Evolutionary conservation across 2,113 vertebrate species (phyloP).

Genomic region (Xyliphius kryptos): DNA sequence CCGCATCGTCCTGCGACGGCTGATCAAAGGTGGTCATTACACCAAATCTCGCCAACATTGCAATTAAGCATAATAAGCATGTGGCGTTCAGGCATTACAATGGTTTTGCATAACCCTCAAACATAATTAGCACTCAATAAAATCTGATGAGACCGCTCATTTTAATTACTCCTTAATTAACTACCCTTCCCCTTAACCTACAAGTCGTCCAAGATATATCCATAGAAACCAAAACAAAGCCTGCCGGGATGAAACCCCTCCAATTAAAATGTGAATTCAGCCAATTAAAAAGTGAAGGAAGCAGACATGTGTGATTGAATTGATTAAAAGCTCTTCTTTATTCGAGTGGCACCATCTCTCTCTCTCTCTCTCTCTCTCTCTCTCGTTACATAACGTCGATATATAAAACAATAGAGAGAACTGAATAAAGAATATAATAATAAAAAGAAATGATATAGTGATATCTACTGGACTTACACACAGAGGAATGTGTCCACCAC

Average conservation of each 20-base stretch:
- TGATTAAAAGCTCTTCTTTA: not conserved
- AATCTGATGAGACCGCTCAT: slow-evolving; percentile 1
- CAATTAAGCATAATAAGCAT: slow-evolving; percentile 4
- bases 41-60: not conserved
- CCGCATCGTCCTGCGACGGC: too few relatives aligned
- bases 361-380: too few relatives aligned
- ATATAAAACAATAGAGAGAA: too few relatives aligned
- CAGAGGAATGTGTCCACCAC: too few relatives aligned
- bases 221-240: slow-evolving; percentile 15
- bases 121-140: slow-evolving; percentile 25
- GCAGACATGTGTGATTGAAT: not conserved
- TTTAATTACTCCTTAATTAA: slow-evolving; percentile 22
- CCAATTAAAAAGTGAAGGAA: slow-evolving; percentile 19
- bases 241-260: not conserved
- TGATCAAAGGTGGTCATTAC: not conserved
- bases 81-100: not conserved
- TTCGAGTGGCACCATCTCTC: too few relatives aligned
- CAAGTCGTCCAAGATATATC: not conserved
- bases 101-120: not conserved
- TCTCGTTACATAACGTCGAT: too few relatives aligned
- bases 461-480: too few relatives aligned
- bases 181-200: not conserved
- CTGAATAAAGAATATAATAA: too few relatives aligned
- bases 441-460: too few relatives aligned
- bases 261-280: slow-evolving; percentile 16